Conservation (phyloP, 2,113 vertebrate genomes). For the Istiophorus platypterus region DNA sequence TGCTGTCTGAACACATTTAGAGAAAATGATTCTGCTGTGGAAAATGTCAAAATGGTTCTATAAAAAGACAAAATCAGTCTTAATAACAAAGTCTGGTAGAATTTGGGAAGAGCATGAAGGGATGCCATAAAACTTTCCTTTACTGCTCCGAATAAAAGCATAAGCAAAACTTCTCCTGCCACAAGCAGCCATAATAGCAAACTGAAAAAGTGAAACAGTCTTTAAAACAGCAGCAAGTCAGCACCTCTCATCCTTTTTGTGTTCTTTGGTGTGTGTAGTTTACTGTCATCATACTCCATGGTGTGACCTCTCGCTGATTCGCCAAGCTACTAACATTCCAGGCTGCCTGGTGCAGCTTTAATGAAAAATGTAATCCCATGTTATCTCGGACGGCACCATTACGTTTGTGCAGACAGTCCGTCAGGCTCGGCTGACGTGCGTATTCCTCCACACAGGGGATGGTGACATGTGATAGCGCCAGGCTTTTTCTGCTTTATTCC, state of each 20-base stretch:
- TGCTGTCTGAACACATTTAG: neutral
- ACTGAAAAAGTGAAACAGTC: neutral
- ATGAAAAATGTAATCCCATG: constrained; percentile 52
- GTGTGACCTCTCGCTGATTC: constrained; percentile 28
- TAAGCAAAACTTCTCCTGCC: neutral
- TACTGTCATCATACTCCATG: constrained; percentile 11
- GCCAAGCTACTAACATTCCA: constrained; percentile 7
- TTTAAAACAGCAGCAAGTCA: neutral
- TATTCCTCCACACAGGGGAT: constrained; percentile 27
- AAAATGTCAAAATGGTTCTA: neutral
- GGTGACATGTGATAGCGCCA: constrained; percentile 38
- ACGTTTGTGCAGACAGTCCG: constrained; percentile 43
- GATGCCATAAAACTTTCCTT: neutral
- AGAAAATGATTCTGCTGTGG: neutral
- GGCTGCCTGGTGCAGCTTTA: constrained; percentile 34
- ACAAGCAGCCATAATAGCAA: neutral
- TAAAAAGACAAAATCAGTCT: neutral
- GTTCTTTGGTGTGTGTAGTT: constrained; percentile 11
- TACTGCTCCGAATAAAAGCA: too few relatives aligned
- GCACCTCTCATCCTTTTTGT: neutral
- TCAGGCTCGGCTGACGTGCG: constrained; percentile 42
- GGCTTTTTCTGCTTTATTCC: constrained; percentile 43
- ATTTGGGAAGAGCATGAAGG: neutral
- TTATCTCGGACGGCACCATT: constrained; percentile 48
- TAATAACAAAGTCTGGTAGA: neutral